phyloP scores from a whole-genome alignment of 2,113 vertebrate species.

The Toxostoma redivivum region DNA sequence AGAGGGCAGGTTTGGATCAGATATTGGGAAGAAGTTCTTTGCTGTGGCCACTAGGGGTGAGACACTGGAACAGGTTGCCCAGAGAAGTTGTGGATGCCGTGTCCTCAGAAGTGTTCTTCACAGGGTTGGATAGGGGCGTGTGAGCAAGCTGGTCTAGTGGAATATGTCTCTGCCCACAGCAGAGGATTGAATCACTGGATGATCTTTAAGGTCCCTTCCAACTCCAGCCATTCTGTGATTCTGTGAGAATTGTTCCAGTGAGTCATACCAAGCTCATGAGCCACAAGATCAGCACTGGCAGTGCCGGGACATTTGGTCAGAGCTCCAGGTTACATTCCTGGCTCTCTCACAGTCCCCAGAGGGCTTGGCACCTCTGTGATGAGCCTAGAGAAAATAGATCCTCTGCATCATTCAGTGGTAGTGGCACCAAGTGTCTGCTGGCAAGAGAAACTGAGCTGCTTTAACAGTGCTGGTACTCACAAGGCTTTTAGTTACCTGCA shows the following conservation, averaged over 20 bases:
- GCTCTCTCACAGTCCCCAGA: neutral
- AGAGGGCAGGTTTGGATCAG: neutral
- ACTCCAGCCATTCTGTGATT: neutral
- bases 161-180: neutral
- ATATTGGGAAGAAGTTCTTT: neutral
- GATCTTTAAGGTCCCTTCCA: neutral
- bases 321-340: neutral
- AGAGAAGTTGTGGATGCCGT: neutral
- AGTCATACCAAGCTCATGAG: neutral
- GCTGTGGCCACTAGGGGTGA: no score
- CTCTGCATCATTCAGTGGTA: neutral
- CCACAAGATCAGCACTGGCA: neutral
- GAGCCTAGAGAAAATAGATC: neutral
- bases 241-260: neutral
- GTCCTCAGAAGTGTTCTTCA: neutral
- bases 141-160: neutral
- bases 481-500: neutral
- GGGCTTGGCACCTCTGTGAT: neutral
- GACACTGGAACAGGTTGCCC: neutral
- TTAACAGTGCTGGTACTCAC: neutral
- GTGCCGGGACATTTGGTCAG: neutral
- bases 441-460: neutral
- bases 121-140: accelerated
- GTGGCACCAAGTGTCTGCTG: neutral
- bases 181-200: neutral